phyloP scores from a whole-genome alignment of 2,888 invertebrate species.

The Folsomia candida region DNA sequence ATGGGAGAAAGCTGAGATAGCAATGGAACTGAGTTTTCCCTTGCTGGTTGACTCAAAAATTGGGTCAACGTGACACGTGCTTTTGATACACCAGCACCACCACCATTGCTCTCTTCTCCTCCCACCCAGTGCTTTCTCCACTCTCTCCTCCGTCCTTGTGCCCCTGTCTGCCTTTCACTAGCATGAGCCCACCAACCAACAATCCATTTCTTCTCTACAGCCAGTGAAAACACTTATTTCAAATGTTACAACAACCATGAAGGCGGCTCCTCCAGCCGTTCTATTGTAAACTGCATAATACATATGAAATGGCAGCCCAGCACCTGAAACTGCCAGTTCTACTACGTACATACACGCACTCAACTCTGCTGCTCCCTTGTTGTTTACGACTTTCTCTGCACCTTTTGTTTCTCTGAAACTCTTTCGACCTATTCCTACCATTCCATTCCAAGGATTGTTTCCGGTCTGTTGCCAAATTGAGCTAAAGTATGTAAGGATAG shows the following conservation, averaged over 20 bases:
- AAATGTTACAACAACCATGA: constrained; percentile 13
- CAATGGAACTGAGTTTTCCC: constrained; percentile 8
- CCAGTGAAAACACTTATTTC: constrained; percentile 7
- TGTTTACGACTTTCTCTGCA: constrained; percentile 15
- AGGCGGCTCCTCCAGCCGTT: constrained; percentile 13
- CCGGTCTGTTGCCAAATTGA: too few relatives aligned
- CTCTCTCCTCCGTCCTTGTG: background rate
- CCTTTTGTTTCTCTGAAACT: background rate
- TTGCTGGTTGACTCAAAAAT: constrained; percentile 24
- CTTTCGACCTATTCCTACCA: too few relatives aligned
- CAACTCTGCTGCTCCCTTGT: background rate
- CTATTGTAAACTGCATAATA: constrained; percentile 26
- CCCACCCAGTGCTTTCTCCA: constrained; percentile 9
- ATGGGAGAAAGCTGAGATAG: background rate
- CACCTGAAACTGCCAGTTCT: background rate
- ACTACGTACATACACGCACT: background rate
- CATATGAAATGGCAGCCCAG: background rate
- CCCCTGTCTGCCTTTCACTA: background rate
- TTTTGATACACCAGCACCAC: too few relatives aligned
- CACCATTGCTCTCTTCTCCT: too few relatives aligned
- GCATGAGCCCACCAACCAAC: background rate
- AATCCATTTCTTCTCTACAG: constrained; percentile 17
- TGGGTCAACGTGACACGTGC: constrained; percentile 49
- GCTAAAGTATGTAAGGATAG: too few relatives aligned
- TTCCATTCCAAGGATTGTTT: too few relatives aligned